Evolutionary conservation across 2,797 vertebrate genomes (phyloP), one percentile per base, ranked within the genome.

Genomic region (Hephaestus fuliginosus): DNA sequence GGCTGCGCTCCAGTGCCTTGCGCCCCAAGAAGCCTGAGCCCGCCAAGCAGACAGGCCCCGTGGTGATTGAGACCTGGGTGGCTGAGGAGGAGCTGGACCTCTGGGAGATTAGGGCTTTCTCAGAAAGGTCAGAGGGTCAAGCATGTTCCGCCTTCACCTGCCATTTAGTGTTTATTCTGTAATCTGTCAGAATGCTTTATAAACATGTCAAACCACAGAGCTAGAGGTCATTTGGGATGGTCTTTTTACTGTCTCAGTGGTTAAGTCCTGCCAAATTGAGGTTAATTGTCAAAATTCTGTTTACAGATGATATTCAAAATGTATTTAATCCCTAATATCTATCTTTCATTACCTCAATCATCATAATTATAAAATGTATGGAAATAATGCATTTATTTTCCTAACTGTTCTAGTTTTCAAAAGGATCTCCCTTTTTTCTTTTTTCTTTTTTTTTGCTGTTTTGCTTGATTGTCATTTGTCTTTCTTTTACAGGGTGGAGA

Each of bases 31-130:
- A 98, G 91, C 97, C 97, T 0, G 98, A 99, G 89, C 97, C 97
- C 0, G 96, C 97, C 86, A 99, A 99, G 93, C 97, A 99, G 92
- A 99, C 97, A 0, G 98, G 98, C 36, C 98, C 98, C 8, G 97
- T 99, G 79, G 96, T 99, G 88, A 97, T 99, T 12, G 98, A 99
- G 94, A 97, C 96, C 49, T 99, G 98, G 98, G 97, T 99, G 33
- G 96, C 98, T 6, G 98, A 99, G 89, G 98, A 99, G 85, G 98
- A 99, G 62, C 94, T 99, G 88, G 98, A 99, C 69, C 95, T 99
- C 33, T 99, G 98, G 98, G 98, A 99, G 94, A 99, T 99, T 91
- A 96, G 98, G 93, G 98, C 97, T 64, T 99, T 99, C 95, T 97
- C 98, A 83, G 98, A 99, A 93, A 97, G 98, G 98, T 99, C 94